phyloP scores from a whole-genome alignment of 2,797 vertebrate genomes.

The Argentina silus region DNA sequence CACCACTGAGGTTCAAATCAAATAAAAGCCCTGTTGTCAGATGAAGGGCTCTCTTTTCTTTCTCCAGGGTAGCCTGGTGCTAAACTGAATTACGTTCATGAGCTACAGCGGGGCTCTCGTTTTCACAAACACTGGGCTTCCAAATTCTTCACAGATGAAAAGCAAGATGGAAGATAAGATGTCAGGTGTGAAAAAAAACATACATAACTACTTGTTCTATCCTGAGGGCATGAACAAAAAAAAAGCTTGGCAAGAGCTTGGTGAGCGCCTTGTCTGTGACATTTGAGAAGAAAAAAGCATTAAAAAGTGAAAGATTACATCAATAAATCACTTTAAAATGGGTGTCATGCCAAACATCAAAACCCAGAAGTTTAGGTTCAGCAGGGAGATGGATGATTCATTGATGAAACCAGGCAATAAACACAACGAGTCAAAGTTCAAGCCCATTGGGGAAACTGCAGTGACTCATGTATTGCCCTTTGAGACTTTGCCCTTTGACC shows the following conservation, averaged over 20 bases:
- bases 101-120: conserved; percentile 11
- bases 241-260: neutral
- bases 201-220: conserved; percentile 28
- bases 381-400: conserved; percentile 44
- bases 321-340: conserved; percentile 52
- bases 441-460: conserved; percentile 47
- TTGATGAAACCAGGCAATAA: conserved; percentile 41
- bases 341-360: conserved; percentile 46
- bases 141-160: conserved; percentile 43
- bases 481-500: conserved; percentile 59
- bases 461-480: conserved; percentile 40
- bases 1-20: conserved; percentile 31
- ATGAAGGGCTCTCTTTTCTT: conserved; percentile 1
- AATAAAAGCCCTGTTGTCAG: conserved; percentile 29
- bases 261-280: conserved; percentile 20
- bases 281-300: conserved; percentile 42
- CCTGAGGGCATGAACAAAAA: conserved; percentile 15
- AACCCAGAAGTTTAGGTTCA: conserved; percentile 23
- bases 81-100: conserved; percentile 25
- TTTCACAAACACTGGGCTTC: conserved; percentile 16
- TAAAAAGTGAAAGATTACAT: conserved; percentile 49
- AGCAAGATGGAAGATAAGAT: conserved; percentile 50
- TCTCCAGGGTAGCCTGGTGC: neutral
- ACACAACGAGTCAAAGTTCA: neutral
- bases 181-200: conserved; percentile 42